phyloP scores from a whole-genome alignment of 2,797 vertebrate genomes.

The Buphagus erythrorhynchus region DNA sequence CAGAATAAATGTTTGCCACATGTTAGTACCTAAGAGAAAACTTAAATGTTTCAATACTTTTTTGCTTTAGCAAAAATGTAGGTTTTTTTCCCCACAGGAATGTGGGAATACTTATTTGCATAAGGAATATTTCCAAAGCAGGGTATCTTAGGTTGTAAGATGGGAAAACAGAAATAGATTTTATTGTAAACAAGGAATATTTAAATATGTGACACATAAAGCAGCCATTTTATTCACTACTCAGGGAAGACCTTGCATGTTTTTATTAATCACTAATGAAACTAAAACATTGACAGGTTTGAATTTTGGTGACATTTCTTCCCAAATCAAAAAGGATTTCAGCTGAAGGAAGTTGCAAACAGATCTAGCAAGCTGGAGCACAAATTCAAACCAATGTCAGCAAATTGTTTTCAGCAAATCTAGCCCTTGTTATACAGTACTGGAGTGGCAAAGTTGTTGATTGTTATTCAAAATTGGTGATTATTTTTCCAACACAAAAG shows the following conservation, averaged over 20 bases:
- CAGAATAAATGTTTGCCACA: constrained; percentile 23
- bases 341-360: neutral
- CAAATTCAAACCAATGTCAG: neutral
- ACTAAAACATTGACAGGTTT: neutral
- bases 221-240: neutral
- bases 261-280: constrained; percentile 15
- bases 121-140: neutral
- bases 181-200: neutral
- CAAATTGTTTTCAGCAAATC: neutral
- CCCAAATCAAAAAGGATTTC: neutral
- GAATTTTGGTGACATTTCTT: neutral
- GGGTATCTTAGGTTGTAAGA: neutral
- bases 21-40: neutral
- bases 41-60: neutral
- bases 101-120: neutral
- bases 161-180: neutral
- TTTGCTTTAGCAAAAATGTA: neutral
- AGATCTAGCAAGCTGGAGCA: neutral
- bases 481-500: neutral
- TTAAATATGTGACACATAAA: neutral
- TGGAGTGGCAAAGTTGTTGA: neutral
- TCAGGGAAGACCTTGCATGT: neutral
- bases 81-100: neutral
- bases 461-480: neutral
- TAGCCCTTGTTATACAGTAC: neutral